Conservation (phyloP, 2,113 vertebrate species). For the Puffinus mauretanicus region DNA sequence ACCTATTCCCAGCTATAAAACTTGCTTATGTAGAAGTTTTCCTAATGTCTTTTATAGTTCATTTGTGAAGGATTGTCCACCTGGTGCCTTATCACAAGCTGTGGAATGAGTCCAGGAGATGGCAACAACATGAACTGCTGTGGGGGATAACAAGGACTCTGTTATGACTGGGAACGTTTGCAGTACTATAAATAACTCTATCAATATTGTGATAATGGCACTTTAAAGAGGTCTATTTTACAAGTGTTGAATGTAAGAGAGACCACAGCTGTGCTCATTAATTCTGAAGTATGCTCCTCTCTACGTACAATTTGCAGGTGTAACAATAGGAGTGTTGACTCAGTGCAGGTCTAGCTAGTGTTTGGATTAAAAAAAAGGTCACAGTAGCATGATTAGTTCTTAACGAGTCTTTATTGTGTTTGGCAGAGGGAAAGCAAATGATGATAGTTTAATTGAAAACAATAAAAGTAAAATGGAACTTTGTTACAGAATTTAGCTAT, state of each 20-base stretch:
- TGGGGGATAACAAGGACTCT: constrained; percentile 76
- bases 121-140: constrained; percentile 64
- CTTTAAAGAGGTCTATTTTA: constrained; percentile 83
- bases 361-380: constrained; percentile 75
- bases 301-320: constrained; percentile 76
- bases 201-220: constrained; percentile 86
- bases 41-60: constrained; percentile 33
- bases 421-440: constrained; percentile 76
- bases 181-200: constrained; percentile 83
- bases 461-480: constrained; percentile 74
- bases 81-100: constrained; percentile 72
- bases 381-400: constrained; percentile 72
- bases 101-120: constrained; percentile 79
- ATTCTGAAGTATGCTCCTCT: constrained; percentile 78
- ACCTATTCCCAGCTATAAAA: constrained; percentile 48
- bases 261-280: constrained; percentile 83
- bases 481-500: constrained; percentile 70
- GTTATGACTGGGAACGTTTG: constrained; percentile 79
- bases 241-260: constrained; percentile 78
- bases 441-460: constrained; percentile 79
- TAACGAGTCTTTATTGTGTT: constrained; percentile 75
- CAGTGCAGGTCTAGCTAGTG: constrained; percentile 68
- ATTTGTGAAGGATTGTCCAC: constrained; percentile 71
- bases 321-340: constrained; percentile 77
- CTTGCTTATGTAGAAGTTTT: constrained; percentile 54